A percentile compares a stretch with the other conserved stretches of the same genome.
These are phyloP conservation scores for Lycocerus yunnanus DNA, from an alignment of 2,888 invertebrate species.

Conservation along the genomic window DNA sequence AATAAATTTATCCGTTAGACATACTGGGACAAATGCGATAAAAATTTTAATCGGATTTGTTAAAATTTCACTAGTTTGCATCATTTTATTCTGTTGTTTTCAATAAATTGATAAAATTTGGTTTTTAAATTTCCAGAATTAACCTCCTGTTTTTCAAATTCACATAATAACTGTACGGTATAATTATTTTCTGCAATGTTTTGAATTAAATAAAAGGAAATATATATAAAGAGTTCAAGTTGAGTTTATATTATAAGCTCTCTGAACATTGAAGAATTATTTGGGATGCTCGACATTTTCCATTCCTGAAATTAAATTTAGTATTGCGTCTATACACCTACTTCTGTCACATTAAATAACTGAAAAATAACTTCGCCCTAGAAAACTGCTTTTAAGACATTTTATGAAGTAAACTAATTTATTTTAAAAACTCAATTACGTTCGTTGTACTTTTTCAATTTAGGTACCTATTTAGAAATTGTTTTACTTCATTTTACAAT, in stretches of 20 bases:
- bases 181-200: too few species aligned
- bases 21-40: too few species aligned
- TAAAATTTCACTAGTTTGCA: too few species aligned
- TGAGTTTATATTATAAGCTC: not conserved
- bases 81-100: too few species aligned
- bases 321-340: not conserved
- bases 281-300: not conserved
- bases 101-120: too few species aligned
- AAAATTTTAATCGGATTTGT: too few species aligned
- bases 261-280: not conserved
- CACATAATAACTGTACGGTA: not conserved
- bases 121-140: too few species aligned
- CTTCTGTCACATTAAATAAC: not conserved
- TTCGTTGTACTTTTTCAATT: not conserved
- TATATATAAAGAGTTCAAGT: not conserved
- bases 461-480: not conserved
- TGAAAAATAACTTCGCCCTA: not conserved
- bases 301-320: not conserved
- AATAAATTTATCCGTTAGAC: too few species aligned
- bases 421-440: not conserved
- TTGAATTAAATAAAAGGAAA: not conserved
- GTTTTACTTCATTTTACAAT: not conserved
- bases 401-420: not conserved
- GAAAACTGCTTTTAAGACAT: not conserved
- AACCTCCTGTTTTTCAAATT: too few species aligned